phyloP scores from a whole-genome alignment of 35 echinoderm and acorn worm genomes.

The Anneissia japonica region DNA sequence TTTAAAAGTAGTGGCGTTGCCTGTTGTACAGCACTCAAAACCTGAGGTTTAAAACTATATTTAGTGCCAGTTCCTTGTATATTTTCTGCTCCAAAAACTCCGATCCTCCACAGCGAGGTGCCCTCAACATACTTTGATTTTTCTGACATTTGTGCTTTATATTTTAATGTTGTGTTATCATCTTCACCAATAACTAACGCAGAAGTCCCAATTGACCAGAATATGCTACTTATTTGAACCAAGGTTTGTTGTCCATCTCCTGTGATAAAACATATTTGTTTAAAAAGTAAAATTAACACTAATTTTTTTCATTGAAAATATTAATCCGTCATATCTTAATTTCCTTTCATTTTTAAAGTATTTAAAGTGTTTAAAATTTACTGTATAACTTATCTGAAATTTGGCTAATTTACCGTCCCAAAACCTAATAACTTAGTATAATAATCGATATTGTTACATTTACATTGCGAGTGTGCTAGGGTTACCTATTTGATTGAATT shows the following conservation, averaged over 20 bases:
- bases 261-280: neutral
- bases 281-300: neutral
- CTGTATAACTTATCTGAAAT: neutral
- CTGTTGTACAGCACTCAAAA: slow-evolving; percentile 37
- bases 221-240: neutral
- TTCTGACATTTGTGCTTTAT: slow-evolving; percentile 28
- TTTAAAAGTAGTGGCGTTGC: slow-evolving; percentile 5
- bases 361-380: too few relatives aligned
- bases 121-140: slow-evolving; percentile 44
- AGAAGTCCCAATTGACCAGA: neutral
- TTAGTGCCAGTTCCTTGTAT: slow-evolving; percentile 52
- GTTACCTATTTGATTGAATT: too few relatives aligned
- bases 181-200: neutral
- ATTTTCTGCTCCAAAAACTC: slow-evolving; percentile 62
- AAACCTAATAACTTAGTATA: too few relatives aligned
- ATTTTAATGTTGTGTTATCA: neutral
- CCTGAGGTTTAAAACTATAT: slow-evolving; percentile 73
- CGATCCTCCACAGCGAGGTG: slow-evolving; percentile 60
- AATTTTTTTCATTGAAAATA: neutral
- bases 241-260: neutral
- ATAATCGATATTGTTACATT: too few relatives aligned
- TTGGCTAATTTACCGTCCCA: neutral
- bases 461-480: too few relatives aligned
- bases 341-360: too few relatives aligned
- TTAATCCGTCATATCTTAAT: too few relatives aligned